Evolutionary conservation across 1,140 invertebrate genomes (phyloP).

Genomic region (Heliconius nattereri): DNA sequence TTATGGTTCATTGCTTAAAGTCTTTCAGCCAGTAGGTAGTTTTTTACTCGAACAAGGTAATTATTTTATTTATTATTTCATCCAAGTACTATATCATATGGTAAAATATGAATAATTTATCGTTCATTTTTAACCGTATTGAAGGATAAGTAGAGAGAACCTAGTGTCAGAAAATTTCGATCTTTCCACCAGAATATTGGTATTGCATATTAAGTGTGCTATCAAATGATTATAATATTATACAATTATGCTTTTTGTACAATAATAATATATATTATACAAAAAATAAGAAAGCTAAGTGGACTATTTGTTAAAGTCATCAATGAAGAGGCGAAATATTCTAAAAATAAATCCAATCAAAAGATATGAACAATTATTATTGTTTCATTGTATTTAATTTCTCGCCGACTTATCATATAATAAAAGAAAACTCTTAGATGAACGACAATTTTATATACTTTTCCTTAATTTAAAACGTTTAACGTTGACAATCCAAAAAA

Average conservation of each 20-base stretch:
- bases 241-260: neutral
- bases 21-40: neutral
- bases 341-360: neutral
- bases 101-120: too few relatives aligned
- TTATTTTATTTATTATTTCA: too few relatives aligned
- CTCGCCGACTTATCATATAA: neutral
- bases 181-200: too few relatives aligned
- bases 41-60: neutral
- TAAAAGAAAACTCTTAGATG: neutral
- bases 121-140: too few relatives aligned
- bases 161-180: too few relatives aligned
- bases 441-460: neutral
- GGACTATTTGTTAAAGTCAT: neutral
- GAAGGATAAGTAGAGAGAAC: too few relatives aligned
- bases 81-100: too few relatives aligned
- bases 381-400: constrained; percentile 7
- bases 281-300: neutral
- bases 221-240: neutral
- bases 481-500: neutral
- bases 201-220: too few relatives aligned
- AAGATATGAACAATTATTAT: neutral
- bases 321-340: neutral
- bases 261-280: neutral
- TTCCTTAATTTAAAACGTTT: neutral
- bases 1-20: too few relatives aligned